Conservation (phyloP, 2,888 invertebrate genomes). For the Incurvaria masculella region DNA sequence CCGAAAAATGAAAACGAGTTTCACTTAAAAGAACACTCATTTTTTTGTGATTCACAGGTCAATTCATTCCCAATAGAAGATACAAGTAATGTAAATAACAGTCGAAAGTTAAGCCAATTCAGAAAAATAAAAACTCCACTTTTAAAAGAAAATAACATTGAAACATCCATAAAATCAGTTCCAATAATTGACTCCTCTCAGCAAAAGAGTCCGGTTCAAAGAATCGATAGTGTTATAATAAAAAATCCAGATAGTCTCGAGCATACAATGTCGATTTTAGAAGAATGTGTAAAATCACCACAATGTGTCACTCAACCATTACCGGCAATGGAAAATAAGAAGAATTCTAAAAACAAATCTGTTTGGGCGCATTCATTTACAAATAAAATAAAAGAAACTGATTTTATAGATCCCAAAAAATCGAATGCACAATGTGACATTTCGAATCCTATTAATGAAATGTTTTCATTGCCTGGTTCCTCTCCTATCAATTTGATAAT, state of each 20-base stretch:
- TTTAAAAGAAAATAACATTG: neutral
- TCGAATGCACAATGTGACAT: too few species aligned
- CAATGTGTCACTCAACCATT: neutral
- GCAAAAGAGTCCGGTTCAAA: constrained; percentile 22
- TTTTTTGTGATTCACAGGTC: too few species aligned
- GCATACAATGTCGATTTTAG: constrained; percentile 19
- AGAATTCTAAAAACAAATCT: neutral
- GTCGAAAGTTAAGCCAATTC: too few species aligned
- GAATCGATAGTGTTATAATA: constrained; percentile 48
- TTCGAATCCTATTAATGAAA: neutral
- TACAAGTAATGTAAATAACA: too few species aligned
- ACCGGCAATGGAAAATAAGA: neutral
- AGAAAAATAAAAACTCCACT: constrained; percentile 32
- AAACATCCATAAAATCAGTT: neutral
- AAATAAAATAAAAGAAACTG: too few species aligned
- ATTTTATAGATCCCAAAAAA: too few species aligned
- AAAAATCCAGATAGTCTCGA: constrained; percentile 44
- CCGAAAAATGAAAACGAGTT: constrained; percentile 20
- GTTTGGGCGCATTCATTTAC: neutral
- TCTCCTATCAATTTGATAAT: neutral
- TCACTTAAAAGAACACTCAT: too few species aligned
- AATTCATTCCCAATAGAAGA: too few species aligned
- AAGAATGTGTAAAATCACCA: neutral
- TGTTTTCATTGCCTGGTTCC: neutral
- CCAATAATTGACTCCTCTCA: constrained; percentile 3